Conservation (phyloP, 1,140 invertebrate species). For the Pseudomyrmex cubaensis region DNA sequence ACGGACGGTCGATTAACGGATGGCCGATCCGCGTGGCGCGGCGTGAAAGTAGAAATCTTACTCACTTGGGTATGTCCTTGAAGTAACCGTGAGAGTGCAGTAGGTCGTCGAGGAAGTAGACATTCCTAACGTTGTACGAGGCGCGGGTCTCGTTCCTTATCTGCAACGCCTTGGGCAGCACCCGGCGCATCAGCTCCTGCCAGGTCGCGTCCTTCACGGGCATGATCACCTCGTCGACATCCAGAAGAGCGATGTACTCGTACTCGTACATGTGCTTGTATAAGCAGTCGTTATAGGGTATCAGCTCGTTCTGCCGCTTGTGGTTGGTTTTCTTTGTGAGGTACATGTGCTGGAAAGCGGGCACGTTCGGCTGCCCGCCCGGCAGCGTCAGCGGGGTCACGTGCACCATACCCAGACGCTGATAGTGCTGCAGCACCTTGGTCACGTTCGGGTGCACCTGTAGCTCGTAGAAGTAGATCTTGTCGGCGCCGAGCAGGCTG, state of each 20-base stretch:
- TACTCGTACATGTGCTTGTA: slow-evolving; percentile 97
- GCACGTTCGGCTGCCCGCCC: slow-evolving; percentile 95
- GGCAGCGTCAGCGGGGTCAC: slow-evolving; percentile 95
- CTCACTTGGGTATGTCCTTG: slow-evolving; percentile 90
- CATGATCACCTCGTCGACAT: slow-evolving; percentile 98
- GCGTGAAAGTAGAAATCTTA: slow-evolving; percentile 56
- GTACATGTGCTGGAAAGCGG: slow-evolving; percentile 94
- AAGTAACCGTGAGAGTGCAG: slow-evolving; percentile 93
- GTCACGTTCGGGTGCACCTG: slow-evolving; percentile 95
- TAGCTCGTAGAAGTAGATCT: slow-evolving; percentile 96
- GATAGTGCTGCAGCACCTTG: slow-evolving; percentile 94
- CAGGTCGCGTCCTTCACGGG: slow-evolving; percentile 92
- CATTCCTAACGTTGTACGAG: slow-evolving; percentile 96
- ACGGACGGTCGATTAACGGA: slow-evolving; percentile 12
- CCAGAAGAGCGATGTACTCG: slow-evolving; percentile 95
- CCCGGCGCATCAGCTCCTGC: slow-evolving; percentile 91
- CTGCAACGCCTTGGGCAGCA: slow-evolving; percentile 89
- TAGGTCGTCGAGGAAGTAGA: slow-evolving; percentile 97
- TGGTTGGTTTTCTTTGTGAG: slow-evolving; percentile 95
- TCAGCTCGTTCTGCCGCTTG: slow-evolving; percentile 97
- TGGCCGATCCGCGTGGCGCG: not conserved
- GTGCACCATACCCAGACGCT: slow-evolving; percentile 90
- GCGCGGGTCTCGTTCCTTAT: slow-evolving; percentile 91
- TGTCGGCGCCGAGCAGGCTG: slow-evolving; percentile 94
- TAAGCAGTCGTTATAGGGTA: slow-evolving; percentile 98